Percentiles rank a stretch among this genome's conserved stretches.
Conservation (phyloP, 2,888 invertebrate species). For the Eutolmus rufibarbis region DNA sequence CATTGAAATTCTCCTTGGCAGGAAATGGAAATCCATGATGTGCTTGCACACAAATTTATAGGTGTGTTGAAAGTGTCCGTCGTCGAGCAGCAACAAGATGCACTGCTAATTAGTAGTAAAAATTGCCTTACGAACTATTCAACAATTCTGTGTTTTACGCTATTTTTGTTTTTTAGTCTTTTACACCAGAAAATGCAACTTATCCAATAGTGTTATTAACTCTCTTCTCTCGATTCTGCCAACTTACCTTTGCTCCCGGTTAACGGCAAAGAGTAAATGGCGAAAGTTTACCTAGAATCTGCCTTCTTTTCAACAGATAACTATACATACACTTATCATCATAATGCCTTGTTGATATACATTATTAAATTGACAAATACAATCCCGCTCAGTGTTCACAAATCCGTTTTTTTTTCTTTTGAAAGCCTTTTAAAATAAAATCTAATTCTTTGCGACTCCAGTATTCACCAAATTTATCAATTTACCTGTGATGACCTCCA, state of each 20-base stretch:
- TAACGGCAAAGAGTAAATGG: conserved; percentile 45
- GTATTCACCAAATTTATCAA: conserved; percentile 46
- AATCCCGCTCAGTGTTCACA: background rate
- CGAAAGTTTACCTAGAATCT: conserved; percentile 11
- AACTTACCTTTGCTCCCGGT: conserved; percentile 46
- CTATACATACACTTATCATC: conserved; percentile 45
- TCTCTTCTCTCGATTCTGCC: conserved; percentile 22
- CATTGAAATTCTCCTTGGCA: background rate
- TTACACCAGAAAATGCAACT: conserved; percentile 32
- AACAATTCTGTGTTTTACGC: background rate
- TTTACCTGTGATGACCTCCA: conserved; percentile 19
- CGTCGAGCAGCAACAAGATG: conserved; percentile 8
- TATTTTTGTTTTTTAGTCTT: background rate
- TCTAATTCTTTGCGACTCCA: conserved; percentile 40
- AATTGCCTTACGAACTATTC: conserved; percentile 18
- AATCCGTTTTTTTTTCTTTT: background rate
- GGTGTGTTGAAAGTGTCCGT: background rate
- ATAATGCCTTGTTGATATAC: conserved; percentile 44
- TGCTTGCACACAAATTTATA: conserved; percentile 30
- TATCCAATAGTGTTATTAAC: conserved; percentile 11
- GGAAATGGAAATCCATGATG: background rate
- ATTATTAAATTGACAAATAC: background rate
- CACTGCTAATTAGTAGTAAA: conserved; percentile 10
- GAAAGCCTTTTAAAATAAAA: background rate
- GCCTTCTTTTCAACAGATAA: background rate